A percentile compares a stretch with the other conserved stretches of the same genome.
Evolutionary conservation across 2,888 invertebrate species (phyloP).

Genomic region (Leistus spinibarbis): DNA sequence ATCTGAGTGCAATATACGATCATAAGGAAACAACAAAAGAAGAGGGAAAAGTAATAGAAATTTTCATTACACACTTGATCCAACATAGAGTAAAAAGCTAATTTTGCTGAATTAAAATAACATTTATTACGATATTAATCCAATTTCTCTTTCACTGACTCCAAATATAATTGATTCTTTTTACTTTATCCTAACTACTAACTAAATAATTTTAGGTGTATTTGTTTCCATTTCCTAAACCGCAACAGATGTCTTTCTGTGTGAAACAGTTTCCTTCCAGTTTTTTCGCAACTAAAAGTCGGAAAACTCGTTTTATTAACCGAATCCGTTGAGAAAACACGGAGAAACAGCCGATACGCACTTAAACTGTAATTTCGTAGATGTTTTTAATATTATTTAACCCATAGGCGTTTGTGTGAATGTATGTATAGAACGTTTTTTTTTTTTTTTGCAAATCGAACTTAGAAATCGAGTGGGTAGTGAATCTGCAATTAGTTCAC

Average conservation of each 20-base stretch:
- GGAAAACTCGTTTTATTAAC: not conserved
- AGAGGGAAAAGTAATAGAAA: not conserved
- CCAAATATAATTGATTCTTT: not conserved
- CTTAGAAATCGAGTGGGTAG: not conserved
- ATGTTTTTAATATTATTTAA: not conserved
- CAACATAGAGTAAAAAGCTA: not conserved
- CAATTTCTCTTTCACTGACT: not conserved
- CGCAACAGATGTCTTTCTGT: too few species aligned
- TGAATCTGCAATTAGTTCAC: not conserved
- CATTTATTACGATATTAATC: not conserved
- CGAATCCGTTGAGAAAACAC: not conserved
- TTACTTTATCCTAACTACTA: too few species aligned
- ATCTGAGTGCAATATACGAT: not conserved
- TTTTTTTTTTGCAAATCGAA: not conserved
- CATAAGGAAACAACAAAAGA: not conserved
- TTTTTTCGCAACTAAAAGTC: not conserved
- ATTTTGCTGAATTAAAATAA: not conserved
- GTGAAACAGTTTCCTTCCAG: not conserved
- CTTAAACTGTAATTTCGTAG: not conserved
- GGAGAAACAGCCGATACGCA: not conserved
- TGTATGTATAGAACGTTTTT: too few species aligned
- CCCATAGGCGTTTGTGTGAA: not conserved
- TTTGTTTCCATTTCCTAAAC: too few species aligned
- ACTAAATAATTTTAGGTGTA: too few species aligned
- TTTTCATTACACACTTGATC: not conserved